These are phyloP conservation scores for Zenarchopterus dispar DNA, from an alignment of 2,797 vertebrate genomes.

Conservation along the genomic window DNA sequence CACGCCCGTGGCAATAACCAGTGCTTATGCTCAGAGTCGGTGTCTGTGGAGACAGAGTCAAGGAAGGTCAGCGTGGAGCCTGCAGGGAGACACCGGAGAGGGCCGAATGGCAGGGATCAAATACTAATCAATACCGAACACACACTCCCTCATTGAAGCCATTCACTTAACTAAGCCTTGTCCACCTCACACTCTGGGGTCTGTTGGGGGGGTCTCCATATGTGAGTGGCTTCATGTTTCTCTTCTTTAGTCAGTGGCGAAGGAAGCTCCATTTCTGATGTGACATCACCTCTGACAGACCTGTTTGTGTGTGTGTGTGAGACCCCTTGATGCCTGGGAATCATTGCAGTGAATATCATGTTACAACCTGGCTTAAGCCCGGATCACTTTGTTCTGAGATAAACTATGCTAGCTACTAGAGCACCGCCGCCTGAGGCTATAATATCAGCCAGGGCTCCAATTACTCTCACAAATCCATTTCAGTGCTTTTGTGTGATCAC, in stretches of 20 bases:
- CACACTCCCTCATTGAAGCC: slow-evolving; percentile 40
- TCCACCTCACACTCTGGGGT: slow-evolving; percentile 61
- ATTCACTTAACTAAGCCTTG: slow-evolving; percentile 58
- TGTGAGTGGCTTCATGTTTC: slow-evolving; percentile 56
- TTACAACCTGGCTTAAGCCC: slow-evolving; percentile 62
- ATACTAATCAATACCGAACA: slow-evolving; percentile 77
- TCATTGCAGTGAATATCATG: slow-evolving; percentile 58
- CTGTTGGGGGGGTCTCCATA: slow-evolving; percentile 3
- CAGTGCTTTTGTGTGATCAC: slow-evolving; percentile 54
- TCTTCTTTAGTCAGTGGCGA: slow-evolving; percentile 31
- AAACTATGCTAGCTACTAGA: slow-evolving; percentile 52
- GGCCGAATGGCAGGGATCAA: slow-evolving; percentile 74
- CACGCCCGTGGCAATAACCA: slow-evolving; percentile 41
- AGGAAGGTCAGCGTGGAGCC: slow-evolving; percentile 71
- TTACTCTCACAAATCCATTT: slow-evolving; percentile 61
- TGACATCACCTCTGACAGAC: slow-evolving; percentile 50
- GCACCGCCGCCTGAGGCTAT: slow-evolving; percentile 49
- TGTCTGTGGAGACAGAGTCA: slow-evolving; percentile 40
- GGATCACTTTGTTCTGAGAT: slow-evolving; percentile 72
- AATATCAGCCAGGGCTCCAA: slow-evolving; percentile 52
- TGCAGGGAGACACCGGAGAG: slow-evolving; percentile 61
- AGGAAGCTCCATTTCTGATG: slow-evolving; percentile 43
- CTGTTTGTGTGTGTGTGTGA: slow-evolving; percentile 45
- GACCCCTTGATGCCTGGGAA: slow-evolving; percentile 74
- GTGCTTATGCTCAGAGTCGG: background rate